Base-by-base conservation (phyloP, 2,113 vertebrate species). In the Barbus barbus region DNA sequence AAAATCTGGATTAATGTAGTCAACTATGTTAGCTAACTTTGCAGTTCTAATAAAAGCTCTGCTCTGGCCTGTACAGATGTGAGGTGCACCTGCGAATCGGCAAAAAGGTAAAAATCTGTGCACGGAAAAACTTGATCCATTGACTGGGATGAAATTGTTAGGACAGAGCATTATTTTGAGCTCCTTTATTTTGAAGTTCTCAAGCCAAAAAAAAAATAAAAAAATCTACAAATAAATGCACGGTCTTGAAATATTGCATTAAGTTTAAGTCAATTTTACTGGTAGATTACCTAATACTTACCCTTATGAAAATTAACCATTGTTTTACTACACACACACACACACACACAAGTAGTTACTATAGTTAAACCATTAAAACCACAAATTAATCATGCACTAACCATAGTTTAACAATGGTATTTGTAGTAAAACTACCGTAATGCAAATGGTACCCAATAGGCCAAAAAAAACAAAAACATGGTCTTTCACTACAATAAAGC, bases 1-100 rank as follows among this genome's bases (percentile, higher is more conserved):
- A 33, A 33, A 56, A 28, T 56, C 11, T 24, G 63, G 69, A 60
- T 22, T 36, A 69, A n/a, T 83, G 60, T 80, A 9, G 46, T 58
- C 31, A 41, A 31, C 20, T 44, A 63, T 14, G 74, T 83, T 80
- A 79, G 80, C 67, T 20, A 75, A 41, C 79, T 73, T 18, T 72
- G 83, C 83, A 83, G 67, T 75, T 87, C 86, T 85, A 87, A 69
- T 85, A 85, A 85, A 85, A 87, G 83, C 48, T 44, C 20, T 14
- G 41, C 22, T 74, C 78, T 85, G 80, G 82, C 58, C 83, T 67
- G 44, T 63, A 60, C 83, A 85, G 80, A 71, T 82, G 72, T 8
- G n/a, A 36, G 51, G 20, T 56, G 58, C 86, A 87, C 86, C 86
- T 87, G 86, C 24, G 73, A 44, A 61, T 5, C 1, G 0, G 24